These are phyloP conservation scores for Silvanus unidentatus DNA, from an alignment of 2,888 invertebrate species.

Conservation along the genomic window DNA sequence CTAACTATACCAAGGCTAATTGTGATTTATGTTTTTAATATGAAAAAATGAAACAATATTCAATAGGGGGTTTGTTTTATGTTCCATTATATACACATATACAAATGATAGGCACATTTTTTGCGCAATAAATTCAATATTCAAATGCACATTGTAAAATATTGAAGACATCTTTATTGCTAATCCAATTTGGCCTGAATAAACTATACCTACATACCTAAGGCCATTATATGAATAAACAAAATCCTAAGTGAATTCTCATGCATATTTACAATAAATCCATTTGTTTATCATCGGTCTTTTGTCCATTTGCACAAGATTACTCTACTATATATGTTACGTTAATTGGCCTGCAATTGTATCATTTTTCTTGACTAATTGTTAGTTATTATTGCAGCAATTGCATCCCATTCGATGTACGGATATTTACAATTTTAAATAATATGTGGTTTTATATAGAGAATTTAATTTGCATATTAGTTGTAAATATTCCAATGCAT, in stretches of 20 bases:
- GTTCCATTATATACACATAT: too few species aligned
- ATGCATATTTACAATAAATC: conserved; percentile 10
- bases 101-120: neutral
- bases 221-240: conserved; percentile 8
- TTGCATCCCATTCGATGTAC: conserved; percentile 22
- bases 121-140: neutral
- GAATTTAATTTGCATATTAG: conserved; percentile 32
- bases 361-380: conserved; percentile 30
- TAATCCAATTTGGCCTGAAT: conserved; percentile 12
- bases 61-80: neutral
- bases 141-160: neutral
- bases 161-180: too few species aligned
- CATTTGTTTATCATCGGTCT: conserved; percentile 10
- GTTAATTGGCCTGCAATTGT: conserved; percentile 25
- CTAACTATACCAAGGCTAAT: conserved; percentile 1
- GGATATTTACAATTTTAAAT: conserved; percentile 17
- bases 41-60: too few species aligned
- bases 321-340: conserved; percentile 10
- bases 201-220: too few species aligned
- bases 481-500: conserved; percentile 34
- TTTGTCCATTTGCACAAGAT: conserved; percentile 3
- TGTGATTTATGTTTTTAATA: neutral
- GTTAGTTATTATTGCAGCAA: conserved; percentile 28
- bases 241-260: conserved; percentile 12
- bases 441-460: neutral